Evolutionary conservation across 2,113 vertebrate genomes (phyloP), one percentile per base, ranked within the genome.

Genomic region (Montifringilla adamsi): DNA sequence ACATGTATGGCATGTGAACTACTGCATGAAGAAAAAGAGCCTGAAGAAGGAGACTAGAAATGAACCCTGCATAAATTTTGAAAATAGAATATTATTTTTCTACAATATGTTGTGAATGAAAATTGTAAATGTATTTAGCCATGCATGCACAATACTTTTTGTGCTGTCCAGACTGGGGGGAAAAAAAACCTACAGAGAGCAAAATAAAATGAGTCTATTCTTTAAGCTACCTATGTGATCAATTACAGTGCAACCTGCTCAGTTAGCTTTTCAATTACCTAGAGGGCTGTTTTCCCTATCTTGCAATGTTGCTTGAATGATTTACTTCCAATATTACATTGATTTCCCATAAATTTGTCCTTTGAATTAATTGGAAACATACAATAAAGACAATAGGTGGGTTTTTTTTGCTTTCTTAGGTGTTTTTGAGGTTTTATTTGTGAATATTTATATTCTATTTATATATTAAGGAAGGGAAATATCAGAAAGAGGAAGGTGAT

Each of bases 331-430:
- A 84, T 93, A 44, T 15, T 56, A 30, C 89, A 95, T 92, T 89
- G 94, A 96, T 96, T 96, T 91, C n/a, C 94, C 96, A 84, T 97
- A 90, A 41, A n/a, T 67, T 92, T 96, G n/a, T 72, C 66, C 74
- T 93, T 93, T 96, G 70, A 84, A 96, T 59, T 90, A 97, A 96
- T 93, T 88, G 11, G 53, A 47, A 70, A 23, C 30, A 93, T 86
- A 46, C 92, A 89, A 55, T 92, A 94, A 95, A 63, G 41, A 84
- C 72, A 85, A 43, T 53, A 46, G 39, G 37, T n/a, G n/a, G n/a
- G n/a, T 37, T 37, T 15, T 86, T 35, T 84, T 78, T 74, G 20
- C 33, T 89, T 95, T 28, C 84, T 80, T 68, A 72, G 64, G 14
- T 84, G 10, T 69, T 92, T 84, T 86, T 85, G 10, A 50, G 75